Evolutionary conservation across 2,888 invertebrate species (phyloP).

Genomic region (Phortica okadai): DNA sequence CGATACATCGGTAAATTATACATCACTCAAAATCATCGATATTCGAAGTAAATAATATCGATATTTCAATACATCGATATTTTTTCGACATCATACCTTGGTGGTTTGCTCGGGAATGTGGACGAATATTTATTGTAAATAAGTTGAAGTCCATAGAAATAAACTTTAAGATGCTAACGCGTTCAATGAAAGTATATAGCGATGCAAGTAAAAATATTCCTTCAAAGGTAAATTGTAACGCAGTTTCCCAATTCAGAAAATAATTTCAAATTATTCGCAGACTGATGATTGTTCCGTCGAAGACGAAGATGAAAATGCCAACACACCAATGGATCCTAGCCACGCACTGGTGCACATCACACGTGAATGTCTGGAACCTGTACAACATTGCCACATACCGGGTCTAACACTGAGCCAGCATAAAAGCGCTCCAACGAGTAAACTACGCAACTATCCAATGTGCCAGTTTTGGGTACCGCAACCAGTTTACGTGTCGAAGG

Average conservation of each 20-base stretch:
- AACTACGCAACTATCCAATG: conserved; percentile 45
- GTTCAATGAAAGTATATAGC: neutral
- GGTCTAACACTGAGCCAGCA: neutral
- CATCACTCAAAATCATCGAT: too few species aligned
- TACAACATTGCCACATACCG: neutral
- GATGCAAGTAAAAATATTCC: neutral
- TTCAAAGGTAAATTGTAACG: neutral
- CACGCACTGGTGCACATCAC: neutral
- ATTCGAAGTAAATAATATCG: too few species aligned
- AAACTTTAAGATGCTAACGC: neutral
- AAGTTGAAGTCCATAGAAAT: too few species aligned
- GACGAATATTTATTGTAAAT: too few species aligned
- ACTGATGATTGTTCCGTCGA: neutral
- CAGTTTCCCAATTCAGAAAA: neutral
- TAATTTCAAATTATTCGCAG: neutral
- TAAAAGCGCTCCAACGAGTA: neutral
- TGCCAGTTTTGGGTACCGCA: conserved; percentile 47
- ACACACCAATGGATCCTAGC: neutral
- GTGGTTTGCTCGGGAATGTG: too few species aligned
- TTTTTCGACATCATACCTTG: too few species aligned
- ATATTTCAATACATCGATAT: too few species aligned
- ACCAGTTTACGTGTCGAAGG: conserved; percentile 50
- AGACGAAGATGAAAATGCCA: neutral
- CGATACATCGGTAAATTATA: too few species aligned
- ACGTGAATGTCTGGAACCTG: neutral